Evolutionary conservation across 2,797 vertebrate genomes (phyloP).

Genomic region (Molossus molossus): DNA sequence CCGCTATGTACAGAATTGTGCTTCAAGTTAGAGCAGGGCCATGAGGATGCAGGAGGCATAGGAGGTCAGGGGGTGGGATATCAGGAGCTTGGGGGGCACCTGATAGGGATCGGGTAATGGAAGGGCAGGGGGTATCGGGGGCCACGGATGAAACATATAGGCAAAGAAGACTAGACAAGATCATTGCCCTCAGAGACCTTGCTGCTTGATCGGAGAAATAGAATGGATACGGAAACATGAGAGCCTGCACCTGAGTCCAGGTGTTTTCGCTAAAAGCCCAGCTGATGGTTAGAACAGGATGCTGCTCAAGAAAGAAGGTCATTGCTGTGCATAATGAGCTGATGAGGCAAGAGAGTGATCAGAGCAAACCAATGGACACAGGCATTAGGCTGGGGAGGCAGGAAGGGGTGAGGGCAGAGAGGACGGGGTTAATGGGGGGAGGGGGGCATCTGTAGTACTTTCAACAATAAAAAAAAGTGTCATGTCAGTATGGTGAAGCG

Average conservation of each 20-base stretch:
- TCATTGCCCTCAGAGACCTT: background rate
- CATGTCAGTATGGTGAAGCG: background rate
- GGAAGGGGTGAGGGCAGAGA: no score
- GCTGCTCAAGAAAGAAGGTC: background rate
- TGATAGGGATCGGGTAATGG: background rate
- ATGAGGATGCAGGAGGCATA: background rate
- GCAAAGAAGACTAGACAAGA: background rate
- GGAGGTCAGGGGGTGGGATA: accelerated
- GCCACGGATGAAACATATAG: background rate
- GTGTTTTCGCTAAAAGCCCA: background rate
- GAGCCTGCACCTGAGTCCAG: background rate
- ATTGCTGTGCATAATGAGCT: background rate
- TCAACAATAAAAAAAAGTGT: no score
- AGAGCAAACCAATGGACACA: background rate
- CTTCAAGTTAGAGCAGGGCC: background rate
- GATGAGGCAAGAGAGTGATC: background rate
- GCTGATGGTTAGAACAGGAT: background rate
- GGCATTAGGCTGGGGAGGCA: no score
- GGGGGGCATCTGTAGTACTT: no score
- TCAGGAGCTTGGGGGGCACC: accelerated
- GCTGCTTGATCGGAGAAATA: background rate
- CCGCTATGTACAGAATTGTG: background rate
- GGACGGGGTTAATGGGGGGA: no score
- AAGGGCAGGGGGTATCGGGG: no score
- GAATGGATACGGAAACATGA: background rate